Conservation (phyloP, 2,797 vertebrate genomes). For the Hylomyscus alleni region DNA sequence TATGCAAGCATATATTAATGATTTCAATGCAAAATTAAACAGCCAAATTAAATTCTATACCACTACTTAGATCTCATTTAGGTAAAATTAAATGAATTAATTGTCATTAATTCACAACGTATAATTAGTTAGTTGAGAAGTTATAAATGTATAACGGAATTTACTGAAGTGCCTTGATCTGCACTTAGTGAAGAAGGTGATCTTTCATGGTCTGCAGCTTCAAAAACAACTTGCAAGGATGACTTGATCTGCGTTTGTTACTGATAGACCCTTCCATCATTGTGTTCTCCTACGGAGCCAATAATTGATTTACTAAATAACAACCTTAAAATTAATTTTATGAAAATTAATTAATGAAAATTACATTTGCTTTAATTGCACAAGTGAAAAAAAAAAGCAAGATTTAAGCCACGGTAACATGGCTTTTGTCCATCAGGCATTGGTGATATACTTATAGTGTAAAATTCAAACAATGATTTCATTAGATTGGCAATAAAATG, state of each 20-base stretch:
- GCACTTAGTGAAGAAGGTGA: not conserved
- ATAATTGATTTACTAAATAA: slow-evolving; percentile 67
- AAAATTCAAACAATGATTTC: slow-evolving; percentile 58
- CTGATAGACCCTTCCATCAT: not conserved
- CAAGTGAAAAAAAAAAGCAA: slow-evolving; percentile 46
- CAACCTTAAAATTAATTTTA: slow-evolving; percentile 73
- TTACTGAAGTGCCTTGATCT: not conserved
- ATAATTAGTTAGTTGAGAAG: not conserved
- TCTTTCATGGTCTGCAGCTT: not conserved
- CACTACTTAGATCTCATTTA: not conserved
- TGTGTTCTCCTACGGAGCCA: not conserved
- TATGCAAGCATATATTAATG: not conserved
- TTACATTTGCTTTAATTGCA: slow-evolving; percentile 66
- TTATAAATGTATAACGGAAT: not conserved
- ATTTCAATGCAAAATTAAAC: not conserved
- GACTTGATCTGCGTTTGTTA: slow-evolving; percentile 61
- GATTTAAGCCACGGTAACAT: slow-evolving; percentile 60
- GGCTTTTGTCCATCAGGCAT: not conserved
- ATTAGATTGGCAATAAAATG: slow-evolving; percentile 69
- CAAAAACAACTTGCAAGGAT: not conserved
- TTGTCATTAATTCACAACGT: slow-evolving; percentile 13
- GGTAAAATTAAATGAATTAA: not conserved
- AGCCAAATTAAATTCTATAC: not conserved
- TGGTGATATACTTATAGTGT: not conserved
- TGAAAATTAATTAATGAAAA: slow-evolving; percentile 74